Conservation (phyloP, 2,888 invertebrate genomes). For the Temnothorax unifasciatus region DNA sequence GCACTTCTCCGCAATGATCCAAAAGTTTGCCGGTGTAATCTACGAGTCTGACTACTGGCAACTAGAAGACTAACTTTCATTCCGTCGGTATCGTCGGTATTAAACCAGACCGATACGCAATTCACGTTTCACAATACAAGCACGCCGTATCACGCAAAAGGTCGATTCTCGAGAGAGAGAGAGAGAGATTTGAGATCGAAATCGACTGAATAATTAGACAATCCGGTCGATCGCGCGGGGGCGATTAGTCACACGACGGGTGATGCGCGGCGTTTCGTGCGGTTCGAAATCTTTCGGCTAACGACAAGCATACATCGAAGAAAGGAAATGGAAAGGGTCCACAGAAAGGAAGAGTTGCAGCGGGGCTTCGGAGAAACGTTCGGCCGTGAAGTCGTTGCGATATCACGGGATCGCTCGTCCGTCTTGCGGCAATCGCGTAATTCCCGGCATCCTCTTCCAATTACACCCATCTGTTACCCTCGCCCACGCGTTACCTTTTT, state of each 20-base stretch:
- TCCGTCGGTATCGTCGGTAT: not conserved
- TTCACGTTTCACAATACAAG: conserved; percentile 35
- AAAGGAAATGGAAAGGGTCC: conserved; percentile 40
- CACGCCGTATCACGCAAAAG: conserved; percentile 29
- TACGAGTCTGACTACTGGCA: conserved; percentile 12
- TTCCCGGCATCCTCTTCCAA: conserved; percentile 77
- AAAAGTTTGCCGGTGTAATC: conserved; percentile 3
- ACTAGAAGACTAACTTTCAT: not conserved
- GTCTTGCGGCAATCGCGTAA: conserved; percentile 69
- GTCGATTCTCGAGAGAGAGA: conserved; percentile 45
- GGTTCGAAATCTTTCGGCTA: conserved; percentile 30
- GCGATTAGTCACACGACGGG: conserved; percentile 82
- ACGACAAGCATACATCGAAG: conserved; percentile 63
- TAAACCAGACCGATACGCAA: conserved; percentile 29
- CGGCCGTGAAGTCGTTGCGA: conserved; percentile 74
- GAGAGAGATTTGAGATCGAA: conserved; percentile 68
- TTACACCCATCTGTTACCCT: conserved; percentile 75
- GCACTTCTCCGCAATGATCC: not conserved
- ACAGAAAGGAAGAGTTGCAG: conserved; percentile 67
- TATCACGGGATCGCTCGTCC: conserved; percentile 69
- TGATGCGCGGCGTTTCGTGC: conserved; percentile 62
- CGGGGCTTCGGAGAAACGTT: conserved; percentile 67
- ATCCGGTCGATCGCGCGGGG: conserved; percentile 76
- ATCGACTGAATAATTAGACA: conserved; percentile 80
- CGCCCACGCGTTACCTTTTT: conserved; percentile 19